A percentile compares a stretch with the other conserved stretches of the same genome.
These are phyloP conservation scores for Caenorhabditis afra DNA, from an alignment of 2,888 invertebrate genomes.

Conservation along the genomic window DNA sequence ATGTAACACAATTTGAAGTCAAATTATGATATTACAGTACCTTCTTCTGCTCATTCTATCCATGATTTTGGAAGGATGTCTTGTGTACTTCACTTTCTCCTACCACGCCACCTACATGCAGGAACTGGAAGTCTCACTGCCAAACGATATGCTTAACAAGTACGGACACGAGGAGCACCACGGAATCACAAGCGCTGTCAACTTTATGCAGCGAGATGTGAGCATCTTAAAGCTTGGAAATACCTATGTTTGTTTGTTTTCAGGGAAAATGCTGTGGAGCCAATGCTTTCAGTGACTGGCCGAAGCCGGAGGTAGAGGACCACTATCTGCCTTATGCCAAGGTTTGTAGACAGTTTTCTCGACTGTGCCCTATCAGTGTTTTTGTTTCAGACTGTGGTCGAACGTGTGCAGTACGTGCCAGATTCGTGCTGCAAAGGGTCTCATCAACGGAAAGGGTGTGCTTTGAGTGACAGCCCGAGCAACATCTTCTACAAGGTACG, in stretches of 20 bases:
- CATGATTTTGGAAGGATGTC: conserved; percentile 35
- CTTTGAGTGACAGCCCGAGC: conserved; percentile 60
- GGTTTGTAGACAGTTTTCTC: background rate
- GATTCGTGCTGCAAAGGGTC: conserved; percentile 60
- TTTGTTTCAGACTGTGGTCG: conserved; percentile 21
- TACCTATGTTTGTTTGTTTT: background rate
- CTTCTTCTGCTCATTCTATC: conserved; percentile 25
- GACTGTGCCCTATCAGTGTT: background rate
- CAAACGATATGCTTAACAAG: conserved; percentile 41
- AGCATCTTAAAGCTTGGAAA: background rate
- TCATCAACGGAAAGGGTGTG: conserved; percentile 56
- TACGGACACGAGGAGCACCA: conserved; percentile 20
- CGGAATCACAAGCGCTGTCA: conserved; percentile 21
- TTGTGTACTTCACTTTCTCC: conserved; percentile 41
- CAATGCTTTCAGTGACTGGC: conserved; percentile 57
- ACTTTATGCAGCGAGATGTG: conserved; percentile 41
- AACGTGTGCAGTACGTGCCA: conserved; percentile 61
- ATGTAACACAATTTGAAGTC: background rate
- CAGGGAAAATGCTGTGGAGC: conserved; percentile 67
- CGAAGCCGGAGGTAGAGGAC: conserved; percentile 55
- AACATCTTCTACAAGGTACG: conserved; percentile 63
- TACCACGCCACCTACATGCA: conserved; percentile 32
- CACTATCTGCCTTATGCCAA: conserved; percentile 43
- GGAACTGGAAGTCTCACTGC: conserved; percentile 30
- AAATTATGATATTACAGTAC: conserved; percentile 24